Percentiles rank a stretch among this genome's conserved stretches.
Conservation (phyloP, 2,797 vertebrate species). For the Argyrosomus regius region DNA sequence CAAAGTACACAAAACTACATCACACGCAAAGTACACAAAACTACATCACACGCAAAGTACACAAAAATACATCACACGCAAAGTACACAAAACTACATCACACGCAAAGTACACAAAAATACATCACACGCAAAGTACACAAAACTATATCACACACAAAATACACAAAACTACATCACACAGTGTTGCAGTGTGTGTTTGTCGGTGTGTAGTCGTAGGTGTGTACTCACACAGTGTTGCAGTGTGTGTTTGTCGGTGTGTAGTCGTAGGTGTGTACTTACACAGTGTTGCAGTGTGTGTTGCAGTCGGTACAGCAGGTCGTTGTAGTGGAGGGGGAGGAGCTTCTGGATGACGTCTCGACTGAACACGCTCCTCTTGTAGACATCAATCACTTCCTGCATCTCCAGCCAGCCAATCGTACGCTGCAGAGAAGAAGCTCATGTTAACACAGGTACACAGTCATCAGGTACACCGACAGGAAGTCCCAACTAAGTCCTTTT, state of each 20-base stretch:
- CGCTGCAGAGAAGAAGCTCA: constrained; percentile 48
- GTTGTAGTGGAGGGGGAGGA: constrained; percentile 64
- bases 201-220: neutral
- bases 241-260: constrained; percentile 8
- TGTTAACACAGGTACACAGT: neutral
- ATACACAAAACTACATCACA: neutral
- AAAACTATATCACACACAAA: neutral
- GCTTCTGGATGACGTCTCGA: constrained; percentile 26
- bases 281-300: constrained; percentile 65
- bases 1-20: too few species aligned
- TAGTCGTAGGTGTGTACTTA: constrained; percentile 50
- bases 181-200: neutral
- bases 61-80: constrained; percentile 13
- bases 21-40: neutral
- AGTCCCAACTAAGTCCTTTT: too few species aligned
- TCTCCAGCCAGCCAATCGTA: constrained; percentile 71
- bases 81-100: neutral
- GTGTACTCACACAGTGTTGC: neutral
- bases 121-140: constrained; percentile 1
- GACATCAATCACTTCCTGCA: constrained; percentile 59
- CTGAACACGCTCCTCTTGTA: constrained; percentile 73
- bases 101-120: constrained; percentile 5
- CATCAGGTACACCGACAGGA: too few species aligned
- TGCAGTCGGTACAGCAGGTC: constrained; percentile 73
- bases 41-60: neutral